A percentile compares a stretch with the other conserved stretches of the same genome.
phyloP scores from a whole-genome alignment of 2,113 vertebrate species.

The Orycteropus afer region DNA sequence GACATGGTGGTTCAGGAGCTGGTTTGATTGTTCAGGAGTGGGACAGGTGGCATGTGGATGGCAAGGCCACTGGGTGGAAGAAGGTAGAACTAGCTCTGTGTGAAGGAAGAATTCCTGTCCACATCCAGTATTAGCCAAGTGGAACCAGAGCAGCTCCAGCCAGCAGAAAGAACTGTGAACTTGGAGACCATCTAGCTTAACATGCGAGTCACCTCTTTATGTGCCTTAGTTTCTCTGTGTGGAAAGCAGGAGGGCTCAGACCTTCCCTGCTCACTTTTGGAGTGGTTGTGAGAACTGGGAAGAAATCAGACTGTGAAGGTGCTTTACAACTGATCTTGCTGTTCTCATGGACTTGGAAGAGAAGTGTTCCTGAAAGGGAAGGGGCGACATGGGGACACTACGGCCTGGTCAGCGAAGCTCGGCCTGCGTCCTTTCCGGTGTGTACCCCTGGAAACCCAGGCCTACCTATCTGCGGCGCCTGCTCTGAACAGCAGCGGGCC shows the following conservation, averaged over 20 bases:
- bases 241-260: background rate
- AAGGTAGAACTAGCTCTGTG: background rate
- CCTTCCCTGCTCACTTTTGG: background rate
- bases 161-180: background rate
- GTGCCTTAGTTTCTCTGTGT: background rate
- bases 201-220: background rate
- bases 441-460: accelerated
- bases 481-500: accelerated
- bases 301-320: background rate
- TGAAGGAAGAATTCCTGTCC: background rate
- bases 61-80: background rate
- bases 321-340: background rate
- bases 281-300: background rate
- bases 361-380: background rate
- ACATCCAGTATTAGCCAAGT: background rate
- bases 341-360: background rate
- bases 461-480: accelerated
- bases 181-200: background rate
- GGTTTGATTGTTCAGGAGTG: background rate
- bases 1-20: background rate
- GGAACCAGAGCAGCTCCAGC: background rate
- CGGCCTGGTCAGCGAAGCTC: accelerated
- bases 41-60: accelerated
- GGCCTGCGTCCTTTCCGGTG: accelerated
- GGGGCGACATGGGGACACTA: background rate